These are phyloP conservation scores for Zaprionus inermis DNA, from an alignment of 1,140 invertebrate genomes.

Conservation along the genomic window DNA sequence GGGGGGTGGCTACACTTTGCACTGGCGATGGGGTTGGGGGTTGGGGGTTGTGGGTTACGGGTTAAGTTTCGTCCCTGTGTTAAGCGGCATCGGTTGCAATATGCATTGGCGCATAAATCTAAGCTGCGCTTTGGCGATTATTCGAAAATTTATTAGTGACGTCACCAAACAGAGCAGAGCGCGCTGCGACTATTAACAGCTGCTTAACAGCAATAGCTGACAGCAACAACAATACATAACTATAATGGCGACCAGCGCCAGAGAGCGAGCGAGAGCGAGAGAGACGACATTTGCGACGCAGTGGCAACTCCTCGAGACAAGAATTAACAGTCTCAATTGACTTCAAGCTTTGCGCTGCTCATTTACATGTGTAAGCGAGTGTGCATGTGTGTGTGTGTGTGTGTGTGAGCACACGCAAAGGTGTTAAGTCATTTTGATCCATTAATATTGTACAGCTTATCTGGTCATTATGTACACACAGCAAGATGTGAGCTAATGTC, in stretches of 20 bases:
- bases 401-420: slow-evolving; percentile 1
- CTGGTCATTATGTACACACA: slow-evolving; percentile 18
- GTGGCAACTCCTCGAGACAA: slow-evolving; percentile 41
- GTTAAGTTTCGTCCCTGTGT: neutral
- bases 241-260: neutral
- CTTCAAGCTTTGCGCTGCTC: slow-evolving; percentile 23
- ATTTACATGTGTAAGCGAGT: slow-evolving; percentile 15
- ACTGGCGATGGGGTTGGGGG: slow-evolving; percentile 1
- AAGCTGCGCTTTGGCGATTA: slow-evolving; percentile 44
- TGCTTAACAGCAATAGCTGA: slow-evolving; percentile 14
- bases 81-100: slow-evolving; percentile 31
- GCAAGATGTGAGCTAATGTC: slow-evolving; percentile 31
- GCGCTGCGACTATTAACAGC: slow-evolving; percentile 21
- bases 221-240: slow-evolving; percentile 1
- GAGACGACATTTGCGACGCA: slow-evolving; percentile 28
- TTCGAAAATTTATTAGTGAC: slow-evolving; percentile 50
- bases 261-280: too few species aligned
- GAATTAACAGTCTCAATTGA: slow-evolving; percentile 44
- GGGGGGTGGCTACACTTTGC: slow-evolving; percentile 16
- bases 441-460: slow-evolving; percentile 35
- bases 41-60: slow-evolving; percentile 9
- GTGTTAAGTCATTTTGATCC: slow-evolving; percentile 34
- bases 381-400: neutral
- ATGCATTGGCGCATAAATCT: slow-evolving; percentile 56
- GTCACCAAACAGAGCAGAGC: slow-evolving; percentile 12